phyloP scores from a whole-genome alignment of 2,113 vertebrate genomes.

The Symphodus melops region DNA sequence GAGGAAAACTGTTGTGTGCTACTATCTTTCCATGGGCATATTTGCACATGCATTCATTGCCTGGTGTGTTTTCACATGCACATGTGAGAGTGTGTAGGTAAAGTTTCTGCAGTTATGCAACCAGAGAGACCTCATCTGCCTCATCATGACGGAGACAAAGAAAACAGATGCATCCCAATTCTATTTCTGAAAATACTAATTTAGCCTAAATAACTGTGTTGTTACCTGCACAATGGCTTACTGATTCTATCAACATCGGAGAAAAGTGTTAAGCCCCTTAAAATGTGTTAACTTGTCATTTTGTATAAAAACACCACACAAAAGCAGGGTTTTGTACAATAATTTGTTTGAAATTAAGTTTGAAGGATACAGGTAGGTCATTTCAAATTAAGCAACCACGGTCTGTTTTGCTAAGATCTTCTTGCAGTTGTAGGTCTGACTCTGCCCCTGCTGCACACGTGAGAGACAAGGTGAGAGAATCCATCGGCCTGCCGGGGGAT shows the following conservation, averaged over 20 bases:
- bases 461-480: conserved; percentile 48
- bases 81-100: background rate
- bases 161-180: conserved; percentile 36
- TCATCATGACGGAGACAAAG: conserved; percentile 6
- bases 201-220: too few relatives aligned
- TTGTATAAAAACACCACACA: too few relatives aligned
- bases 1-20: background rate
- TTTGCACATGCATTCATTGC: conserved; percentile 18
- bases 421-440: background rate
- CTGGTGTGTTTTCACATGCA: conserved; percentile 21
- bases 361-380: conserved; percentile 6
- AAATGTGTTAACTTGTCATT: too few relatives aligned
- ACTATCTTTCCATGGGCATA: conserved; percentile 7
- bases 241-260: conserved; percentile 2
- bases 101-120: conserved; percentile 41
- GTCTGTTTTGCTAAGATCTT: conserved; percentile 25
- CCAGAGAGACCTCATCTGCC: conserved; percentile 51
- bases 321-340: too few relatives aligned
- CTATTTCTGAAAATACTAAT: background rate
- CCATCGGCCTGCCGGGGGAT: conserved; percentile 22
- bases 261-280: too few relatives aligned
- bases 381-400: background rate
- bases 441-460: conserved; percentile 29
- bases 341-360: too few relatives aligned
- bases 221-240: too few relatives aligned